These are phyloP conservation scores for Notechis scutatus DNA, from an alignment of 2,113 vertebrate species.

Conservation along the genomic window DNA sequence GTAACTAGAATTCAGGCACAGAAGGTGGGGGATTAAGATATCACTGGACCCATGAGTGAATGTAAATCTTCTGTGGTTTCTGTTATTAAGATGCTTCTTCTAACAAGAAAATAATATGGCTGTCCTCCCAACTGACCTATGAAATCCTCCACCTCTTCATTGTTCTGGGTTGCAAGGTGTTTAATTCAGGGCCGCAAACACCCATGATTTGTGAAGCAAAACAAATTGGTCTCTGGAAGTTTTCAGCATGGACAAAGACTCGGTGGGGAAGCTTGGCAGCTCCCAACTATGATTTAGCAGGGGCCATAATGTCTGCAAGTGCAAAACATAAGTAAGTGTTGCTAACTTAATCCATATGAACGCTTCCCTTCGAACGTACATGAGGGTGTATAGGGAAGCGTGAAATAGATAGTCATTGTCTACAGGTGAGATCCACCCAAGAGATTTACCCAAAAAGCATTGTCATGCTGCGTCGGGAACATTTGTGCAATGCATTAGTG, in stretches of 20 bases:
- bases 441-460: slow-evolving; percentile 65
- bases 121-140: slow-evolving; percentile 50
- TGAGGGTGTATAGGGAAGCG: slow-evolving; percentile 63
- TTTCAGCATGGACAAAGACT: slow-evolving; percentile 76
- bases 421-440: slow-evolving; percentile 72
- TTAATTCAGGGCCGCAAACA: slow-evolving; percentile 64
- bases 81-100: slow-evolving; percentile 64
- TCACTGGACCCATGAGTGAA: slow-evolving; percentile 57
- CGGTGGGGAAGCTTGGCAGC: slow-evolving; percentile 76
- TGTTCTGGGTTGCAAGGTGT: slow-evolving; percentile 63
- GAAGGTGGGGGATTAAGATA: slow-evolving; percentile 64
- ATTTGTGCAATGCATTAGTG: slow-evolving; percentile 71
- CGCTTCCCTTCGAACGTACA: slow-evolving; percentile 62
- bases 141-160: slow-evolving; percentile 61
- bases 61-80: slow-evolving; percentile 61
- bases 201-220: slow-evolving; percentile 81
- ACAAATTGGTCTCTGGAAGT: slow-evolving; percentile 78
- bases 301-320: slow-evolving; percentile 64
- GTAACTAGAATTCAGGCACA: not conserved
- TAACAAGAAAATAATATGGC: slow-evolving; percentile 54
- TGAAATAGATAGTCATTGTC: slow-evolving; percentile 72
- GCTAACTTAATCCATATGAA: slow-evolving; percentile 86
- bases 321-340: slow-evolving; percentile 73
- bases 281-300: slow-evolving; percentile 73
- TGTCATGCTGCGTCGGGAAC: slow-evolving; percentile 63